Evolutionary conservation across 1,140 invertebrate species (phyloP), one percentile per base, ranked within the genome.

Genomic region (Hesperophylax magnus): DNA sequence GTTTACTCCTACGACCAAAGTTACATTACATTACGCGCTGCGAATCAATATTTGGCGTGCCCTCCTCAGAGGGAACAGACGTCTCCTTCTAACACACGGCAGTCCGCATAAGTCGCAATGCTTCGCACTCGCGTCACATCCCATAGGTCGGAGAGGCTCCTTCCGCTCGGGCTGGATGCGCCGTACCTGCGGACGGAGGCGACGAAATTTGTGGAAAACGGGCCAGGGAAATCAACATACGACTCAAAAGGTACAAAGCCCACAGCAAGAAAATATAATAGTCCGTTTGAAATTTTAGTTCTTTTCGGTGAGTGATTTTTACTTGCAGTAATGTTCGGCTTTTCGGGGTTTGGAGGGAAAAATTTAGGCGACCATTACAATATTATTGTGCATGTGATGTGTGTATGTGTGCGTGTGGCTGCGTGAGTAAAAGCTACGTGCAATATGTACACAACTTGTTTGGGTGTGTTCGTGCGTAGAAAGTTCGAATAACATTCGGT

Each of bases 31-130:
- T 83, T 83, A 80, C 82, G 79, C 79, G 79, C 71, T 79, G 79
- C 82, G 82, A 84, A 84, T 84, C 82, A 84, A 84, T 84, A 84
- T 84, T 84, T 84, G 82, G 82, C 69, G 79, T 81, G 52, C 54
- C 61, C 81, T 67, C 77, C 77, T 75, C 69, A 65, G 60, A 63
- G 77, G 63, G 54, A 54, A 7, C 56, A 22, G 56, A 22, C 78
- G 15, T 80, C 78, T 22, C 78, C 31, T 22, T 80, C 78, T 4
- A 34, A 54, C 71, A 6, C 71, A 15, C 17, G 54, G 15, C 52
- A 56, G 39, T 58, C 47, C 54, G 27, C n/a, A 79, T 83, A 76
- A 60, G 76, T 52, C 75, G 24, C n/a, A 17, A 17, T 67, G 54
- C 60, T 18, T 71, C 74, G 39, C 65, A 52, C 78, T 60, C 31